Conservation (phyloP, 2,888 invertebrate species). For the Holacanthella duospinosa region DNA sequence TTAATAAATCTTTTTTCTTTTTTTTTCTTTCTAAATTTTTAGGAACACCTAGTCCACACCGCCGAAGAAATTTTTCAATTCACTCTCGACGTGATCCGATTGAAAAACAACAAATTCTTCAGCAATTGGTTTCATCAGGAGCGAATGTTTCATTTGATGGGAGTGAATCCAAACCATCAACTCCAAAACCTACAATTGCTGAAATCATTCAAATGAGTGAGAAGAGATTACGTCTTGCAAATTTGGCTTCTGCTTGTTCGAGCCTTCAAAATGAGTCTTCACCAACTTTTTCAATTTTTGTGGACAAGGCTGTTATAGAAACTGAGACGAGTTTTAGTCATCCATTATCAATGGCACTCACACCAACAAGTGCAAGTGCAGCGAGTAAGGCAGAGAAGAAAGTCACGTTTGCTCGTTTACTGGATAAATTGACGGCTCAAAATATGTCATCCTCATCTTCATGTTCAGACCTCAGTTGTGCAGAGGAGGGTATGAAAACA, state of each 20-base stretch:
- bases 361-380: constrained; percentile 11
- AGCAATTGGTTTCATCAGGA: constrained; percentile 52
- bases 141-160: constrained; percentile 35
- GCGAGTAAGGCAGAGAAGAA: constrained; percentile 35
- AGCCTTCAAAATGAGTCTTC: constrained; percentile 11
- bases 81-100: constrained; percentile 44
- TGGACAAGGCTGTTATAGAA: constrained; percentile 16
- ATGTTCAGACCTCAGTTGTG: constrained; percentile 41
- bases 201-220: constrained; percentile 65
- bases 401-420: constrained; percentile 41
- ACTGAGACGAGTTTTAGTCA: constrained; percentile 32
- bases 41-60: constrained; percentile 67
- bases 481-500: constrained; percentile 33
- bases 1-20: not conserved
- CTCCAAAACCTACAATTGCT: constrained; percentile 57
- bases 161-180: constrained; percentile 50
- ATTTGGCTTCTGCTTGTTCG: constrained; percentile 32
- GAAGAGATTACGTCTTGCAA: constrained; percentile 42
- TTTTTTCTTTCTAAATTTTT: constrained; percentile 25
- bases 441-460: constrained; percentile 48
- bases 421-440: constrained; percentile 34
- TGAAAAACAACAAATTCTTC: constrained; percentile 60
- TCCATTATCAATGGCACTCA: constrained; percentile 11
- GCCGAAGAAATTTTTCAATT: constrained; percentile 67
- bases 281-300: not conserved